A percentile compares a stretch with the other conserved stretches of the same genome.
phyloP scores from a whole-genome alignment of 2,113 vertebrate species.

The Myxocyprinus asiaticus region DNA sequence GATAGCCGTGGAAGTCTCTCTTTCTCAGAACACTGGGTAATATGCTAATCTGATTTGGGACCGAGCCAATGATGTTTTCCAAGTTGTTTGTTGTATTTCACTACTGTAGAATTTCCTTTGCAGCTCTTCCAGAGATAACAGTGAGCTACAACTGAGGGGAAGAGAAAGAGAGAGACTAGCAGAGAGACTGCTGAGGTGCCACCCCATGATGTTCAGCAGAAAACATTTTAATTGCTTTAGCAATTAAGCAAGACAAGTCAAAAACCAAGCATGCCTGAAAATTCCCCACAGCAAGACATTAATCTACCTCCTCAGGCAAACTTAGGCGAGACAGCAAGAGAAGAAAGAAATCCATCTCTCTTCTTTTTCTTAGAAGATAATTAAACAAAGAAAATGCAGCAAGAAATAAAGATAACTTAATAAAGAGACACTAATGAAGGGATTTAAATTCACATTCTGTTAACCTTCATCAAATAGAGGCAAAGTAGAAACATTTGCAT shows the following conservation, averaged over 20 bases:
- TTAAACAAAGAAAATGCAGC: not conserved
- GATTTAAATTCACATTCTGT: not conserved
- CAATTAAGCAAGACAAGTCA: conserved; percentile 69
- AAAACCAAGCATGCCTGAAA: conserved; percentile 61
- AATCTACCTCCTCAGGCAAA: conserved; percentile 63
- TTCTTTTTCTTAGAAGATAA: too few species aligned
- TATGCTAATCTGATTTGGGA: conserved; percentile 57
- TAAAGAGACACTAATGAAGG: not conserved
- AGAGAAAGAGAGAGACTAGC: conserved; percentile 53
- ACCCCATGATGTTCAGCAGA: conserved; percentile 55
- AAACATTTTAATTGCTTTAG: conserved; percentile 70
- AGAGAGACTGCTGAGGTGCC: conserved; percentile 35
- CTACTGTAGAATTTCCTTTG: not conserved
- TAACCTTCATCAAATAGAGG: too few species aligned
- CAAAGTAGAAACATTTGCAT: too few species aligned
- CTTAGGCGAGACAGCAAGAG: conserved; percentile 45
- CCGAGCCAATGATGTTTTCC: conserved; percentile 31
- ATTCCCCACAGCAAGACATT: conserved; percentile 51
- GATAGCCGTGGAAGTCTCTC: conserved; percentile 17
- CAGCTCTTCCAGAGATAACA: conserved; percentile 34
- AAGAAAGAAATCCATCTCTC: too few species aligned
- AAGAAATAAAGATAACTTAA: not conserved
- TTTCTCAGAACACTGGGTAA: conserved; percentile 25
- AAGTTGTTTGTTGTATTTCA: conserved; percentile 43
- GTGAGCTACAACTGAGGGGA: not conserved